Percentiles rank a stretch among this genome's conserved stretches.
These are phyloP conservation scores for Saxicola maurus DNA, from an alignment of 2,797 vertebrate genomes.

Conservation along the genomic window DNA sequence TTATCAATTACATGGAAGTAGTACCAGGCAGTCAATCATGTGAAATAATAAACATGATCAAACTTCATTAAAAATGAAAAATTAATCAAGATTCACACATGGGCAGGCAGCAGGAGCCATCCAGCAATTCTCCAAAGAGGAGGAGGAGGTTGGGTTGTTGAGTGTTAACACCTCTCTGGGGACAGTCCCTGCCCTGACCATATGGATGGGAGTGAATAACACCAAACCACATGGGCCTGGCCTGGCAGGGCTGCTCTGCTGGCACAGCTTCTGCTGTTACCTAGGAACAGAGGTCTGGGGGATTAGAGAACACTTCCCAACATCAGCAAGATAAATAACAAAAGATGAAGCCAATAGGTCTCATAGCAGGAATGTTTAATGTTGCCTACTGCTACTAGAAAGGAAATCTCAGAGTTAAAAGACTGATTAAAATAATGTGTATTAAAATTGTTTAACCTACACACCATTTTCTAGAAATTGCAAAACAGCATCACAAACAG, in stretches of 20 bases:
- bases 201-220: constrained; percentile 83
- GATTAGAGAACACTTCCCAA: constrained; percentile 72
- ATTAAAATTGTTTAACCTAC: neutral
- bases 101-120: constrained; percentile 76
- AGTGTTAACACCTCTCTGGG: constrained; percentile 84
- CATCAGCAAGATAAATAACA: constrained; percentile 70
- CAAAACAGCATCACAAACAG: neutral
- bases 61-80: constrained; percentile 85
- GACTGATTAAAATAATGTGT: neutral
- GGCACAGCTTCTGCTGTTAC: constrained; percentile 85
- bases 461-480: neutral
- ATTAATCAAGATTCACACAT: constrained; percentile 83
- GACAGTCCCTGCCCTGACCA: constrained; percentile 80
- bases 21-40: constrained; percentile 78
- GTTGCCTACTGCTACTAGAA: neutral
- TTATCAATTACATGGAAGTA: constrained; percentile 80
- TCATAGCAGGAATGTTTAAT: constrained; percentile 52
- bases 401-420: neutral
- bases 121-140: constrained; percentile 69
- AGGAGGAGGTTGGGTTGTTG: constrained; percentile 73
- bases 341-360: constrained; percentile 58
- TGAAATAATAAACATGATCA: constrained; percentile 82
- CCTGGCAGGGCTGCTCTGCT: constrained; percentile 84
- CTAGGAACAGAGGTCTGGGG: constrained; percentile 84
- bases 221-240: constrained; percentile 81